phyloP scores from a whole-genome alignment of 2,797 vertebrate species.

The Oceanodroma leucorhoa region DNA sequence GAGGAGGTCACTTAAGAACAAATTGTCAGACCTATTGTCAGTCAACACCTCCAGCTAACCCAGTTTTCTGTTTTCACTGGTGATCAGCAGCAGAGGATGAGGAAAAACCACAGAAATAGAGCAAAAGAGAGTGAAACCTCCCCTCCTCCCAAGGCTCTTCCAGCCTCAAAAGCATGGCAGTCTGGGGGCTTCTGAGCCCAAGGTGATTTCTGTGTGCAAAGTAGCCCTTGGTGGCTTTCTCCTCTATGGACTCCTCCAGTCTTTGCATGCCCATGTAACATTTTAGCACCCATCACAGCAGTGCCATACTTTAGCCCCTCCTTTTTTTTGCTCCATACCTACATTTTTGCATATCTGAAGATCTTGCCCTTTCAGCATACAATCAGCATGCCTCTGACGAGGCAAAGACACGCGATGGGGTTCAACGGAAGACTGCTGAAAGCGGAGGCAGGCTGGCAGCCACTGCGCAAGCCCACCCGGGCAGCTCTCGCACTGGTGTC shows the following conservation, averaged over 20 bases:
- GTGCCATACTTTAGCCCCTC: background rate
- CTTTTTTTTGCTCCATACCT: background rate
- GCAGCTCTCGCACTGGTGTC: background rate
- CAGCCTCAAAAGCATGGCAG: background rate
- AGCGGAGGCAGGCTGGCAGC: background rate
- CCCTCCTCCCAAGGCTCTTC: background rate
- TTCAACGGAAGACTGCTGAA: background rate
- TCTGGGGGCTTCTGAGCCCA: background rate
- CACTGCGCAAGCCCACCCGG: background rate
- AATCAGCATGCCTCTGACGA: rapidly evolving
- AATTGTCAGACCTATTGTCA: background rate
- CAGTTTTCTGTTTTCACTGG: background rate
- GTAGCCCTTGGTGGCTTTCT: background rate
- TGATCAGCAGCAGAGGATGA: background rate
- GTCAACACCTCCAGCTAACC: background rate
- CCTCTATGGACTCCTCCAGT: background rate
- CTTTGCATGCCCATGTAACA: background rate
- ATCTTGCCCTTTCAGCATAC: background rate
- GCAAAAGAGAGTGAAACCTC: background rate
- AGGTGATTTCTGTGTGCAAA: background rate
- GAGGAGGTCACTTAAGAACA: background rate
- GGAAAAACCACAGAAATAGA: background rate
- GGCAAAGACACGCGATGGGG: rapidly evolving
- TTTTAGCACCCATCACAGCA: background rate
- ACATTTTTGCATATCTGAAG: background rate